phyloP scores from a whole-genome alignment of 2,888 invertebrate genomes.

The Lottia scabra region DNA sequence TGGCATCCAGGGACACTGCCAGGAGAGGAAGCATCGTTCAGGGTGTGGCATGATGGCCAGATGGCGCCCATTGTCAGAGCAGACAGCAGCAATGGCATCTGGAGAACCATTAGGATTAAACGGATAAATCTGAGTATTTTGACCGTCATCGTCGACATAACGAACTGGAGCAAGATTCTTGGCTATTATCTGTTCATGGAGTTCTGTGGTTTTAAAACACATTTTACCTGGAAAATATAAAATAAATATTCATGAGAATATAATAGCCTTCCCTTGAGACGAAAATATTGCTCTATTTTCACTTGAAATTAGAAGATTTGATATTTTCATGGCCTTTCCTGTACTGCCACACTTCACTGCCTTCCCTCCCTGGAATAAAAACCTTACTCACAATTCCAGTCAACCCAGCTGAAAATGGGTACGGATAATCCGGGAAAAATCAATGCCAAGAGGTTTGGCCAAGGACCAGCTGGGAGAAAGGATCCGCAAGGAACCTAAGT shows the following conservation, averaged over 20 bases:
- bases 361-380: too few species aligned
- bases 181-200: constrained; percentile 57
- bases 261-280: too few species aligned
- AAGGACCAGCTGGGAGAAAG: too few species aligned
- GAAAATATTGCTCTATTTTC: too few species aligned
- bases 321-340: too few species aligned
- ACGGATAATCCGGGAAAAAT: too few species aligned
- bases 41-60: constrained; percentile 99
- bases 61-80: constrained; percentile 91
- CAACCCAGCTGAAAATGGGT: too few species aligned
- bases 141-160: constrained; percentile 85
- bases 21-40: constrained; percentile 88
- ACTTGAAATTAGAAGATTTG: too few species aligned
- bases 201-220: constrained; percentile 69
- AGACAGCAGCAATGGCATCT: constrained; percentile 89
- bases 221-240: constrained; percentile 65
- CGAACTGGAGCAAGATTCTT: constrained; percentile 81
- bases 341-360: too few species aligned
- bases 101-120: constrained; percentile 81
- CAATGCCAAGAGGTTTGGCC: too few species aligned
- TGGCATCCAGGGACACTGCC: constrained; percentile 81
- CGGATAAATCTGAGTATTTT: constrained; percentile 79
- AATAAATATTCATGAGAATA: neutral
- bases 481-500: too few species aligned
- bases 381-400: too few species aligned